These are phyloP conservation scores for Urechis unicinctus DNA, from an alignment of 2,888 invertebrate species.

Conservation along the genomic window DNA sequence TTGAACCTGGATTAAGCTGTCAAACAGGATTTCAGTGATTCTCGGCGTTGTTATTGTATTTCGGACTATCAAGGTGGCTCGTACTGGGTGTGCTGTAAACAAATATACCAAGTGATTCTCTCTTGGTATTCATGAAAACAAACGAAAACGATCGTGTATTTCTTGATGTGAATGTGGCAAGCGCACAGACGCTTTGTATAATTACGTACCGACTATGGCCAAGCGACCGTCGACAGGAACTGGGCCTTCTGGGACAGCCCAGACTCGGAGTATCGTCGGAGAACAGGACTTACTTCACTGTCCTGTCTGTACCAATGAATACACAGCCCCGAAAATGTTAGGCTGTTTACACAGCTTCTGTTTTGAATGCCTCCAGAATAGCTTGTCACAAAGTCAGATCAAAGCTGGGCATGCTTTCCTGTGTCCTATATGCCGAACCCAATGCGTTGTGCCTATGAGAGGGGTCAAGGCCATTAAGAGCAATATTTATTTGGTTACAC, in stretches of 20 bases:
- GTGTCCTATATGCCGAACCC: slow-evolving; percentile 23
- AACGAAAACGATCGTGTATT: no score
- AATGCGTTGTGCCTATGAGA: slow-evolving; percentile 20
- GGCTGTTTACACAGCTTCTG: slow-evolving; percentile 39
- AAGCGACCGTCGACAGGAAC: not conserved
- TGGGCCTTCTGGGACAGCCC: not conserved
- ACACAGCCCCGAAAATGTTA: slow-evolving; percentile 29
- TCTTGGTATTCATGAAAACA: no score
- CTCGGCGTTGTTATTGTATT: no score
- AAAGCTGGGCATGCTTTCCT: slow-evolving; percentile 23
- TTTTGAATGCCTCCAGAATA: slow-evolving; percentile 25
- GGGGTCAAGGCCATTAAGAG: slow-evolving; percentile 20
- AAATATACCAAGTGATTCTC: no score
- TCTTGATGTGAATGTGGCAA: no score
- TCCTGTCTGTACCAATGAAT: slow-evolving; percentile 29
- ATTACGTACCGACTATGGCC: no score
- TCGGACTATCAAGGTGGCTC: no score
- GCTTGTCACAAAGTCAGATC: slow-evolving; percentile 20
- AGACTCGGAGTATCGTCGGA: not conserved
- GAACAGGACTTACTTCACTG: slow-evolving; percentile 16
- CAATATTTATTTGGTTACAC: slow-evolving; percentile 24
- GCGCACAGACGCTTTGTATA: no score
- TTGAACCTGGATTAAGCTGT: no score
- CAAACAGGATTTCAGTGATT: no score
- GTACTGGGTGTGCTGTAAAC: no score